These are phyloP conservation scores for Drymonia ruficornis DNA, from an alignment of 2,888 invertebrate species.

Conservation along the genomic window DNA sequence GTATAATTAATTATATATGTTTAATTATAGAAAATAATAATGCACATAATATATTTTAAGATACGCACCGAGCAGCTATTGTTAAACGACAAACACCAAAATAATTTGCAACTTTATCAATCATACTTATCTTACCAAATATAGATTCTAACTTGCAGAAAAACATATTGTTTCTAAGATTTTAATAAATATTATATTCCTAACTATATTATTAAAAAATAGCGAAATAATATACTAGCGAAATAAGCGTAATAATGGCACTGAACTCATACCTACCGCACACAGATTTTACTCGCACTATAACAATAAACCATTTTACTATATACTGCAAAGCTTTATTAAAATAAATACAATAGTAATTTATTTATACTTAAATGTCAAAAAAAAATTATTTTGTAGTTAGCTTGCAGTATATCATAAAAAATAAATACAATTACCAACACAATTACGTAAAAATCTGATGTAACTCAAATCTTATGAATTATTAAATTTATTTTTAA, in stretches of 20 bases:
- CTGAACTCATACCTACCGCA: conserved; percentile 23
- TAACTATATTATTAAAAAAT: not conserved
- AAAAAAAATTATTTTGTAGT: not conserved
- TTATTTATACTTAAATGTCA: not conserved
- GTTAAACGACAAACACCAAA: too few species aligned
- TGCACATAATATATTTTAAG: too few species aligned
- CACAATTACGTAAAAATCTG: conserved; percentile 8
- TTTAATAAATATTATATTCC: not conserved
- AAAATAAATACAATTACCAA: conserved; percentile 17
- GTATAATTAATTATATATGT: too few species aligned
- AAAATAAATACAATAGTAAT: not conserved
- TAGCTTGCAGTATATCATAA: conserved; percentile 17
- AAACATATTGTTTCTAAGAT: not conserved
- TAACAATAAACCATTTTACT: conserved; percentile 26
- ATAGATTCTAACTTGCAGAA: not conserved
- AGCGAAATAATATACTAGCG: not conserved
- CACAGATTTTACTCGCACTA: conserved; percentile 32
- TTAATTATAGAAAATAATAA: too few species aligned
- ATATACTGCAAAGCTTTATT: conserved; percentile 12
- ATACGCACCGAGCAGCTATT: too few species aligned
- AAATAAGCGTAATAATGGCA: not conserved
- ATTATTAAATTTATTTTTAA: conserved; percentile 7
- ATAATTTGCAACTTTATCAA: too few species aligned
- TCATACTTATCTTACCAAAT: too few species aligned
- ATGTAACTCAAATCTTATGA: too few species aligned